Percentiles rank a stretch among this genome's conserved stretches.
phyloP scores from a whole-genome alignment of 2,113 vertebrate species.

The Cavia porcellus region DNA sequence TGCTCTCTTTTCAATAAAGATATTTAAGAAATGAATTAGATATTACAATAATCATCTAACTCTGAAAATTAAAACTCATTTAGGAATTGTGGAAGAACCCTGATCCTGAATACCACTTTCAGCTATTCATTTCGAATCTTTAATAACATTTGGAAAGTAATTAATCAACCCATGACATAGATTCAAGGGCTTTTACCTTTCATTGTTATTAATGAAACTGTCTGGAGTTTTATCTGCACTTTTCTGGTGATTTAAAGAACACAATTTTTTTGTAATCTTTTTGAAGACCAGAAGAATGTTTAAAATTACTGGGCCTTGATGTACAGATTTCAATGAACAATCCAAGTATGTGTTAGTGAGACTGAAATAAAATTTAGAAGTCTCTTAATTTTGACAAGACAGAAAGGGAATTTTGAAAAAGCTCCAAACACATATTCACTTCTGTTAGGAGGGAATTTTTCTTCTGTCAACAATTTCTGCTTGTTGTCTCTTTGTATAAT shows the following conservation, averaged over 20 bases:
- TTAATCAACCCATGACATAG: constrained; percentile 83
- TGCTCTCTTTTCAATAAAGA: constrained; percentile 80
- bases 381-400: constrained; percentile 65
- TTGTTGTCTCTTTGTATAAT: constrained; percentile 30
- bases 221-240: constrained; percentile 72
- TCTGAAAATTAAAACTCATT: constrained; percentile 84
- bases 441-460: constrained; percentile 10
- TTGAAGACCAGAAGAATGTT: constrained; percentile 55
- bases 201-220: constrained; percentile 76
- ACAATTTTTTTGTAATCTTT: constrained; percentile 6
- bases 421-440: constrained; percentile 60
- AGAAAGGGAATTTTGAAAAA: constrained; percentile 62
- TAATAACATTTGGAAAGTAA: constrained; percentile 83
- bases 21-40: constrained; percentile 80
- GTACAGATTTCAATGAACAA: constrained; percentile 59
- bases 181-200: constrained; percentile 83
- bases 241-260: constrained; percentile 75
- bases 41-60: constrained; percentile 67
- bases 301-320: constrained; percentile 42
- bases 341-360: constrained; percentile 18
- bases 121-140: constrained; percentile 85
- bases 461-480: background rate
- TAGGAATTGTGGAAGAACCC: constrained; percentile 77
- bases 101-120: constrained; percentile 75
- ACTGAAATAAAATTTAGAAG: constrained; percentile 63